Evolutionary conservation across 2,888 invertebrate species (phyloP).

Genomic region (Hemicrepidius hirtus): DNA sequence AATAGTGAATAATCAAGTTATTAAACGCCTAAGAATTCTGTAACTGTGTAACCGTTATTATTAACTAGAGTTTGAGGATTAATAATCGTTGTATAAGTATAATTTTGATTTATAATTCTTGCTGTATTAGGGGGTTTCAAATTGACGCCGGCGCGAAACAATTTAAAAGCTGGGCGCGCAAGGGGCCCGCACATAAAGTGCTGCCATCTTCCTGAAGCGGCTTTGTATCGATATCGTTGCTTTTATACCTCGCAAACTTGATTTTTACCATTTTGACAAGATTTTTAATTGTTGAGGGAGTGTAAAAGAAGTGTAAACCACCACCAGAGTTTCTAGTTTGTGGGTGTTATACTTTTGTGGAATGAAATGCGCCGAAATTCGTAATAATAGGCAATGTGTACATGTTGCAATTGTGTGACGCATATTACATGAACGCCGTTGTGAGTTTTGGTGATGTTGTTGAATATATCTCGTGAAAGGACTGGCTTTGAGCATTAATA

Average conservation of each 20-base stretch:
- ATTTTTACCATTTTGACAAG: neutral
- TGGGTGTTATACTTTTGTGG: neutral
- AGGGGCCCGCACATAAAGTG: constrained; percentile 26
- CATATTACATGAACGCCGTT: constrained; percentile 59
- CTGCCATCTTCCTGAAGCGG: constrained; percentile 56
- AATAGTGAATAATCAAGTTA: too few species aligned
- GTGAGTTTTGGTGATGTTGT: constrained; percentile 42
- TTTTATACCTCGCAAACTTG: constrained; percentile 25
- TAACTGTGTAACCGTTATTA: too few species aligned
- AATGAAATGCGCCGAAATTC: neutral
- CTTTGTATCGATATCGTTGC: constrained; percentile 47
- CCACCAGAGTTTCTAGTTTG: neutral
- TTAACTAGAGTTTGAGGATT: too few species aligned
- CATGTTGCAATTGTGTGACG: constrained; percentile 55
- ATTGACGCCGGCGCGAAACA: neutral
- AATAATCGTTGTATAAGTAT: too few species aligned
- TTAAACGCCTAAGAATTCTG: too few species aligned
- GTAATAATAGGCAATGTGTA: constrained; percentile 18
- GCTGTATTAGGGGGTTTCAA: neutral
- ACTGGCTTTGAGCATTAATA: neutral
- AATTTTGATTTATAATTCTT: too few species aligned
- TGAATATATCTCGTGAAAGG: constrained; percentile 33
- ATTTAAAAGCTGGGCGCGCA: constrained; percentile 13
- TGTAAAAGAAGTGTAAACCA: neutral
- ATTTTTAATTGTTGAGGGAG: constrained; percentile 1